phyloP scores from a whole-genome alignment of 2,113 vertebrate genomes.

The Podocnemis expansa region DNA sequence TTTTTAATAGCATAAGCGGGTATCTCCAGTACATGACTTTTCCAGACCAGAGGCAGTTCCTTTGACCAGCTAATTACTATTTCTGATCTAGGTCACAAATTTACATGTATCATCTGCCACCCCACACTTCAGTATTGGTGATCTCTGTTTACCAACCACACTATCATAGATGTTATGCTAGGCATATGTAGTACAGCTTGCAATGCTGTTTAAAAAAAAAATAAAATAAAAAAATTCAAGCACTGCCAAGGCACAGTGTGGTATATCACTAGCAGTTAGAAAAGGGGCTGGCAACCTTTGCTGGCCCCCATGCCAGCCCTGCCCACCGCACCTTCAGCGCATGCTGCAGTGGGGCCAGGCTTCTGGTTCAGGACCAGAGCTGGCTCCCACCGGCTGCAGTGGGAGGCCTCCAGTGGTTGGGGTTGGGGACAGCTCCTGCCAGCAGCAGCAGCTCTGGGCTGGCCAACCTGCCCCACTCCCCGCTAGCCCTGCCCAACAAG shows the following conservation, averaged over 20 bases:
- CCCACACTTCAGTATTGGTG: not conserved
- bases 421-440: too few relatives aligned
- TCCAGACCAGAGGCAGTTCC: not conserved
- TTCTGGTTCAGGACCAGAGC: too few relatives aligned
- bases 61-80: not conserved
- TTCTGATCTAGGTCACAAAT: not conserved
- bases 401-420: too few relatives aligned
- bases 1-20: fast-evolving
- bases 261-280: not conserved
- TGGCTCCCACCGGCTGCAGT: too few relatives aligned
- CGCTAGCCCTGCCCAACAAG: too few relatives aligned
- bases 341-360: too few relatives aligned
- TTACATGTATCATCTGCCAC: not conserved
- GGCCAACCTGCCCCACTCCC: too few relatives aligned
- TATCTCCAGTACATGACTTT: not conserved
- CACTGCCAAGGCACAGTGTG: not conserved
- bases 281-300: too few relatives aligned
- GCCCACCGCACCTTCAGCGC: too few relatives aligned
- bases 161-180: not conserved
- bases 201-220: not conserved
- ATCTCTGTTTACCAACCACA: not conserved
- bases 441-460: too few relatives aligned
- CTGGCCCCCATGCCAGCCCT: too few relatives aligned
- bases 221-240: not conserved
- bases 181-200: not conserved